A percentile compares a stretch with the other conserved stretches of the same genome.
phyloP scores from a whole-genome alignment of 2,797 vertebrate species.

The Cossypha polioptera region DNA sequence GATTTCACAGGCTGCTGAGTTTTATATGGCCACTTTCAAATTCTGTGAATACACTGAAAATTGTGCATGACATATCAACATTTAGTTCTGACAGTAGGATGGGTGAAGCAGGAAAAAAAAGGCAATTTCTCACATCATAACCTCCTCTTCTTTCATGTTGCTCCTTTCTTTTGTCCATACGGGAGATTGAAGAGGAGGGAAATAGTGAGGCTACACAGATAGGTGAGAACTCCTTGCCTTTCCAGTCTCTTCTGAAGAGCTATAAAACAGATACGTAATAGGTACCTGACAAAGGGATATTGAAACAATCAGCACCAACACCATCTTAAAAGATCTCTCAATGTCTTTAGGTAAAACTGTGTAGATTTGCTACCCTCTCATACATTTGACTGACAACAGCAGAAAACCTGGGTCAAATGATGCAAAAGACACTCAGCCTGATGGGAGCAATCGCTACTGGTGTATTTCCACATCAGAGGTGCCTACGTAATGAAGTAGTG shows the following conservation, averaged over 20 bases:
- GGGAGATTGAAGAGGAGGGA: neutral
- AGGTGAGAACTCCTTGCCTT: neutral
- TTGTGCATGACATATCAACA: neutral
- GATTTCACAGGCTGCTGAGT: constrained; percentile 2
- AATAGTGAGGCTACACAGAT: neutral
- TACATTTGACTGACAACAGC: neutral
- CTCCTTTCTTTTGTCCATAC: neutral
- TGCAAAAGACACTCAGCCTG: neutral
- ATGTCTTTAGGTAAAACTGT: accelerated
- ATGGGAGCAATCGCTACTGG: neutral
- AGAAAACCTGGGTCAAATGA: neutral
- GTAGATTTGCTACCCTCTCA: neutral
- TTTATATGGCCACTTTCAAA: neutral
- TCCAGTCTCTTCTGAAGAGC: neutral
- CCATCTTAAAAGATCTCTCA: neutral
- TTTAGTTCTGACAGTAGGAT: neutral
- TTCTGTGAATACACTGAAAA: neutral
- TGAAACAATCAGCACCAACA: neutral
- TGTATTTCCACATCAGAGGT: neutral
- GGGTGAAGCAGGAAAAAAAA: neutral
- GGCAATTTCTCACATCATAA: constrained; percentile 21
- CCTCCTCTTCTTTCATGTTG: neutral
- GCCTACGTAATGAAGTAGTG: accelerated
- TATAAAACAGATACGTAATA: neutral
- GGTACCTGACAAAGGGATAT: neutral